Percentiles rank a stretch among this genome's conserved stretches.
These are phyloP conservation scores for Meteorus sp. DNA, from an alignment of 1,140 invertebrate genomes.

Conservation along the genomic window DNA sequence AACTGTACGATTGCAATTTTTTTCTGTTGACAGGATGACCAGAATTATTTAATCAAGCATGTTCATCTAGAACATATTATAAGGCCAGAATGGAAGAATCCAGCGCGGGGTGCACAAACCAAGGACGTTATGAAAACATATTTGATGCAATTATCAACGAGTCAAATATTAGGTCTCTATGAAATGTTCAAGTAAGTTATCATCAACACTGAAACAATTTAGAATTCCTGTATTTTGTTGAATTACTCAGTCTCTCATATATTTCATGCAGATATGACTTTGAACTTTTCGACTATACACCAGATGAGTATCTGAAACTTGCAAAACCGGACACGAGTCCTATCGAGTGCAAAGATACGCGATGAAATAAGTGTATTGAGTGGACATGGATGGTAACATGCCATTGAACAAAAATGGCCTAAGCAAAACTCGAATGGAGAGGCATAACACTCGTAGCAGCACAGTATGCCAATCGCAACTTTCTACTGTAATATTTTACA, in stretches of 20 bases:
- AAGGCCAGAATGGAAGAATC: conserved; percentile 80
- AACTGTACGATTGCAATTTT: not conserved
- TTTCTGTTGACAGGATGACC: conserved; percentile 69
- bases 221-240: not conserved
- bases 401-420: not conserved
- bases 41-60: conserved; percentile 78
- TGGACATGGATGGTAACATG: not conserved
- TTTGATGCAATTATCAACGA: conserved; percentile 73
- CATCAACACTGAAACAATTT: not conserved
- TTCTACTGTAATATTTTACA: no score
- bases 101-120: conserved; percentile 72
- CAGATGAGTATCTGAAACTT: conserved; percentile 72
- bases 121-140: conserved; percentile 72
- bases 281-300: conserved; percentile 79
- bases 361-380: not conserved
- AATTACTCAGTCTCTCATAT: conserved; percentile 12
- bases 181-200: conserved; percentile 74
- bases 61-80: conserved; percentile 74
- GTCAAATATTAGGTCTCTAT: conserved; percentile 77
- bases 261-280: conserved; percentile 75
- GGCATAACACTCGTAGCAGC: no score
- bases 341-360: conserved; percentile 49
- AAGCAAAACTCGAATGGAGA: no score
- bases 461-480: no score
- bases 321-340: conserved; percentile 58